Evolutionary conservation across 1,140 invertebrate species (phyloP).

Genomic region (Drosophila ercepeae): DNA sequence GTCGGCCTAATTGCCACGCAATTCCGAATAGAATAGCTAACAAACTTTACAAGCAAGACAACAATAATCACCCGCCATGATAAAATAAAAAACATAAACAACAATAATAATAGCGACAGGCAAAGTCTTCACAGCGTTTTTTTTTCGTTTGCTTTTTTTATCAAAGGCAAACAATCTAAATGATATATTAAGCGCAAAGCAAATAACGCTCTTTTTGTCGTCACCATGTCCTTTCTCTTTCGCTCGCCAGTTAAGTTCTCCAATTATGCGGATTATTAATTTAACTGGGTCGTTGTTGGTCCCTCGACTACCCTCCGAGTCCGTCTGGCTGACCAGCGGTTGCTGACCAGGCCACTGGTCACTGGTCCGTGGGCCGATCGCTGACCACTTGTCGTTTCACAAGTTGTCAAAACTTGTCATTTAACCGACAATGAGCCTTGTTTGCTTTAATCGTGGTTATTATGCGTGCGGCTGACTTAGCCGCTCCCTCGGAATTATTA

Average conservation of each 20-base stretch:
- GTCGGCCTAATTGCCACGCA: slow-evolving; percentile 50
- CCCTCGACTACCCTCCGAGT: background rate
- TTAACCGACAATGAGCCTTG: slow-evolving; percentile 84
- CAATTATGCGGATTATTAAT: slow-evolving; percentile 84
- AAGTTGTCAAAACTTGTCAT: slow-evolving; percentile 84
- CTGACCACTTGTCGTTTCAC: slow-evolving; percentile 80
- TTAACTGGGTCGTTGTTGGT: slow-evolving; percentile 70
- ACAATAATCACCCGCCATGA: slow-evolving; percentile 51
- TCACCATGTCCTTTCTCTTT: slow-evolving; percentile 51
- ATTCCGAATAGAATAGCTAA: slow-evolving; percentile 30
- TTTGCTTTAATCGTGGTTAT: slow-evolving; percentile 84
- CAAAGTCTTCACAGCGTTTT: slow-evolving; percentile 64
- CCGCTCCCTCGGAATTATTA: slow-evolving; percentile 63
- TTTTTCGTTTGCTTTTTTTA: slow-evolving; percentile 37
- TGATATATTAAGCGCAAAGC: slow-evolving; percentile 84
- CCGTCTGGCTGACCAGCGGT: background rate
- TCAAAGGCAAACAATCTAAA: slow-evolving; percentile 81
- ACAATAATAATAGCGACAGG: slow-evolving; percentile 70
- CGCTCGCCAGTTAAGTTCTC: slow-evolving; percentile 70
- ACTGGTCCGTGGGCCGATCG: slow-evolving; percentile 34
- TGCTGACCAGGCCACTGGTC: background rate
- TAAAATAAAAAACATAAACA: slow-evolving; percentile 35
- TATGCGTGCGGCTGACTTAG: slow-evolving; percentile 71
- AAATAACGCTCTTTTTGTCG: slow-evolving; percentile 81
- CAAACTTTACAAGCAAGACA: slow-evolving; percentile 49